Base-by-base conservation (phyloP, 2,797 vertebrate genomes). In the Hyperoplus immaculatus region DNA sequence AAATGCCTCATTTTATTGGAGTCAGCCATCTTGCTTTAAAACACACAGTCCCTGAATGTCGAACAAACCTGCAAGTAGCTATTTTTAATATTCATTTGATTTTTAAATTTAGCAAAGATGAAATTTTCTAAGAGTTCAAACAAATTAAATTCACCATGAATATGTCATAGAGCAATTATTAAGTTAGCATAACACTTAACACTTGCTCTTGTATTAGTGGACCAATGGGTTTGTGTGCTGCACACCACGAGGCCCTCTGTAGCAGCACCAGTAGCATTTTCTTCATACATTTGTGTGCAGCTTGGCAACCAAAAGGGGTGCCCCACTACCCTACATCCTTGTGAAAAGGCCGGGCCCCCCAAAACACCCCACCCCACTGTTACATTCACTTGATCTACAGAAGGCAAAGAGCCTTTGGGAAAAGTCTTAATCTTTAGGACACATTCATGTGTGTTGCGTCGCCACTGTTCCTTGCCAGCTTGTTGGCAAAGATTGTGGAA, bases 221-320 rank as follows among this genome's bases (percentile, higher is more conserved):
- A 68, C 57, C 47, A 18, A 58, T 60, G 47, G 69, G 38, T 42
- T 29, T 49, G 47, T 60, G 70, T 13, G 54, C 36, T 57, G 42
- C 60, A 69, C 47, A 61, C 54, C 86, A 77, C 59, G 45, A 13
- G 51, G 66, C 47, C 58, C 70, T 75, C 87, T 41, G 10, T 77
- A 69, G 86, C 75, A 87, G 67, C 72, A 87, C 86, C 81, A 86
- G 85, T 84, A 85, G 78, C 93, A 94, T 95, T 94, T 29, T 90
- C 92, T 87, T 81, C 73, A 84, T 74, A 80, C 69, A 55, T 83
- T 85, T 15, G 36, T 68, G 42, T 65, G 94, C 82, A 90, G 86
- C 95, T 87, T 85, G 89, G 94, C 92, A 96, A 95, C 95, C 71
- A 75, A 74, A 29, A 78, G 88, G 86, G 93, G 92, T 92, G 88